Evolutionary conservation across 1,140 invertebrate genomes (phyloP).

Genomic region (Himalopsyche phryganea): DNA sequence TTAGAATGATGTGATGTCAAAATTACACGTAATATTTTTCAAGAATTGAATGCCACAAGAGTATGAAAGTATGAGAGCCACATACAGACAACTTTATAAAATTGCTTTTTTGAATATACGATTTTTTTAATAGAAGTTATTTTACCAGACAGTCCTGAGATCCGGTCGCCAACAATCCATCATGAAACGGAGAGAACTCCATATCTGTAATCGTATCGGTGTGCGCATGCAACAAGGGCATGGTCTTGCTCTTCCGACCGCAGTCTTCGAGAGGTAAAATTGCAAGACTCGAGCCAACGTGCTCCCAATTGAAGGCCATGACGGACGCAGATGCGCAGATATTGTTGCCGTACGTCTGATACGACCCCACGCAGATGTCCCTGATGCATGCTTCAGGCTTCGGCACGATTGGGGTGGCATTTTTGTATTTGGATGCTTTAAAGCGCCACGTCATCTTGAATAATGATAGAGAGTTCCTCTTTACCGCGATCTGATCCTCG

Average conservation of each 20-base stretch:
- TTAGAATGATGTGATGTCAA: too few species aligned
- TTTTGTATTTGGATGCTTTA: constrained; percentile 96
- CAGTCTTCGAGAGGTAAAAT: constrained; percentile 81
- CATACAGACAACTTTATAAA: too few species aligned
- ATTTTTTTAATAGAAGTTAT: too few species aligned
- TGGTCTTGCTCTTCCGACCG: constrained; percentile 79
- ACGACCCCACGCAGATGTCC: constrained; percentile 84
- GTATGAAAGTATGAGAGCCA: too few species aligned
- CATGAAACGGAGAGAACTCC: constrained; percentile 92
- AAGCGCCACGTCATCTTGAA: constrained; percentile 86
- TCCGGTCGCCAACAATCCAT: constrained; percentile 83
- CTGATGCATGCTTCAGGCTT: constrained; percentile 87
- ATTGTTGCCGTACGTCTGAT: constrained; percentile 90
- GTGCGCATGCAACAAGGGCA: constrained; percentile 80
- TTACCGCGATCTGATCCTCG: background rate
- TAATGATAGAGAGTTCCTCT: background rate
- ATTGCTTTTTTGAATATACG: too few species aligned
- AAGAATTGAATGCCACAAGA: too few species aligned
- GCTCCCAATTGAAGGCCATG: constrained; percentile 91
- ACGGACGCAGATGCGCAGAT: constrained; percentile 88
- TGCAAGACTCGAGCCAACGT: constrained; percentile 79
- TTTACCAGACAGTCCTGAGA: constrained; percentile 84
- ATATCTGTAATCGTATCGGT: constrained; percentile 91
- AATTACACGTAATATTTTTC: too few species aligned
- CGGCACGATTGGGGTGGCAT: constrained; percentile 89